Percentiles rank a stretch among this genome's conserved stretches.
Evolutionary conservation across 2,797 vertebrate species (phyloP).

Genomic region (Monodelphis domestica): DNA sequence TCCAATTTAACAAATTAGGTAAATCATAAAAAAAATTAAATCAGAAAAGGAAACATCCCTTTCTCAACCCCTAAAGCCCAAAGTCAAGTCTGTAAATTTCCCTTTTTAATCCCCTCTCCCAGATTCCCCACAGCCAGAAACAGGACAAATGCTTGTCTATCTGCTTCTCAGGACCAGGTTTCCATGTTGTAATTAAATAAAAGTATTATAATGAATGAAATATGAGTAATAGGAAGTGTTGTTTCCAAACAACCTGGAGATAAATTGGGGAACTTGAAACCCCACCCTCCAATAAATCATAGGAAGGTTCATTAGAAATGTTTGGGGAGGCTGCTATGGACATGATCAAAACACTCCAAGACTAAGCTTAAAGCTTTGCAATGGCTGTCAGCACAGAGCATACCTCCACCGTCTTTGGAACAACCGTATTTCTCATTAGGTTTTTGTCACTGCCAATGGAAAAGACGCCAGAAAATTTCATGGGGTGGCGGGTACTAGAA

Average conservation of each 20-base stretch:
- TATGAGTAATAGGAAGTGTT: not conserved
- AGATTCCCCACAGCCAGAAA: not conserved
- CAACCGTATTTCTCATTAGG: not conserved
- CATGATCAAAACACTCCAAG: not conserved
- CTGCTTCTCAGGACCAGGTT: not conserved
- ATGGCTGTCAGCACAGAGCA: not conserved
- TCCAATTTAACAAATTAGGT: slow-evolving; percentile 2
- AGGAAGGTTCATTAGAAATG: not conserved
- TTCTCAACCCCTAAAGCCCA: not conserved
- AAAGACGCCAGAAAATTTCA: slow-evolving; percentile 6
- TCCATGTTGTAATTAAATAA: not conserved
- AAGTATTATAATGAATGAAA: slow-evolving; percentile 2
- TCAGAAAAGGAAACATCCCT: not conserved
- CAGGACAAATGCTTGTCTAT: not conserved
- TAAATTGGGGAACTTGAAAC: no score
- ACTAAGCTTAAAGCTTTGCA: not conserved
- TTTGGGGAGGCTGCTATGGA: not conserved
- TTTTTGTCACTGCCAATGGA: not conserved
- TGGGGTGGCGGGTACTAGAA: not conserved
- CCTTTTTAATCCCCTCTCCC: not conserved
- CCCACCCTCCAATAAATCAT: not conserved
- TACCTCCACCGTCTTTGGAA: not conserved
- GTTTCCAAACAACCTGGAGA: not conserved
- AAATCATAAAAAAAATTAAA: slow-evolving; percentile 21
- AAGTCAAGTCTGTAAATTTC: not conserved